phyloP scores from a whole-genome alignment of 2,888 invertebrate genomes.

The Cryptosula pallasiana region DNA sequence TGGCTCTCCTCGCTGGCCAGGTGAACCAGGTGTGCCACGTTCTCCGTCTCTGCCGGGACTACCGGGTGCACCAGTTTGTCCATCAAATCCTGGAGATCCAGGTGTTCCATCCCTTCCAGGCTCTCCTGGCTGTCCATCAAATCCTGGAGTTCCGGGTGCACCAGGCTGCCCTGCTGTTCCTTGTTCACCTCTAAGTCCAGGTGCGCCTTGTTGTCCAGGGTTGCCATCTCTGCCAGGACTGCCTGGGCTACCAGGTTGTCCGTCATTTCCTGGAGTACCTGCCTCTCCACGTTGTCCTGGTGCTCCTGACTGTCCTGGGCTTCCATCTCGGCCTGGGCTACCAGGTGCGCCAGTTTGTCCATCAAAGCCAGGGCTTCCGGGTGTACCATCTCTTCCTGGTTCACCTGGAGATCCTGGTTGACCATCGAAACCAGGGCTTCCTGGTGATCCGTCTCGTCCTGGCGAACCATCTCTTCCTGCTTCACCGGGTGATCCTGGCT shows the following conservation, averaged over 20 bases:
- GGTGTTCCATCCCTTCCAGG: constrained; percentile 14
- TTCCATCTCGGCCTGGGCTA: constrained; percentile 7
- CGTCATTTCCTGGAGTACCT: constrained; percentile 22
- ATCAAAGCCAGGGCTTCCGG: constrained; percentile 9
- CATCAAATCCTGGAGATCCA: not conserved
- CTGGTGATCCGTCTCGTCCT: constrained; percentile 18
- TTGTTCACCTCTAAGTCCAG: constrained; percentile 19
- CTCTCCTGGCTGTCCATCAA: constrained; percentile 5
- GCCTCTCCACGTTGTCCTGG: constrained; percentile 7
- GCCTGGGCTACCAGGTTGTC: constrained; percentile 27
- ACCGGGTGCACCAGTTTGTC: not conserved
- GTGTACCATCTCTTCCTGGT: constrained; percentile 26
- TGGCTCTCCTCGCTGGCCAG: not conserved
- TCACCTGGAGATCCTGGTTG: not conserved
- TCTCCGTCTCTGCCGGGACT: not conserved
- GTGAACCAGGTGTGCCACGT: too few species aligned
- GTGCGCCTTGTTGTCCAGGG: constrained; percentile 17
- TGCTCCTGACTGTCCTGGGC: constrained; percentile 12
- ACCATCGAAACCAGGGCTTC: constrained; percentile 23
- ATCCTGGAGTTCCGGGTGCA: constrained; percentile 26
- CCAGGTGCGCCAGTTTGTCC: constrained; percentile 7
- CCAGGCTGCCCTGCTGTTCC: constrained; percentile 28
- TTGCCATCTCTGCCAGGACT: constrained; percentile 28
- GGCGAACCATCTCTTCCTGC: not conserved
- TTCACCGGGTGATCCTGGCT: constrained; percentile 15